Percentiles rank a stretch among this genome's conserved stretches.
These are phyloP conservation scores for Lycaon pictus DNA, from an alignment of 2,113 vertebrate species.

Conservation along the genomic window DNA sequence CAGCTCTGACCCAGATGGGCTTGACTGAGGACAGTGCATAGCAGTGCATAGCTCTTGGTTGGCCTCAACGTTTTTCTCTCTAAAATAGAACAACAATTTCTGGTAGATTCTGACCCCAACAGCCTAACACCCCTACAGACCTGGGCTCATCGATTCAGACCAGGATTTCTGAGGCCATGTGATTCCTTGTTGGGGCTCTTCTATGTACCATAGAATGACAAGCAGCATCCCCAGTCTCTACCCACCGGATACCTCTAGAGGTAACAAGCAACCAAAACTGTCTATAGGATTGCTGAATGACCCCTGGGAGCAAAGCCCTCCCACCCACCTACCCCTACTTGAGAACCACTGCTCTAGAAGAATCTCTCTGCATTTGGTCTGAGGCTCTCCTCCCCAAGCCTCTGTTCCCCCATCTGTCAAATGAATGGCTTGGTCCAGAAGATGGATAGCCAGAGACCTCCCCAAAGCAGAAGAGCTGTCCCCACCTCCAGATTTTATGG, in stretches of 20 bases:
- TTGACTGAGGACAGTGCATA: neutral
- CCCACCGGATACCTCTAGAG: neutral
- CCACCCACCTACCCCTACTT: neutral
- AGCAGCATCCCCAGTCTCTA: neutral
- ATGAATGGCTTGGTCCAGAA: neutral
- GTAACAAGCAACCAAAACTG: neutral
- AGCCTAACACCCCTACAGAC: neutral
- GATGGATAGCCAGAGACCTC: neutral
- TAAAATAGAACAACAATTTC: neutral
- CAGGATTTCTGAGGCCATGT: neutral
- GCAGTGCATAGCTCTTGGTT: neutral
- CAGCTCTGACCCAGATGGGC: neutral
- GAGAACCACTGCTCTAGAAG: neutral
- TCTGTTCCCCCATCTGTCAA: slow-evolving; percentile 7
- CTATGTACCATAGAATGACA: neutral
- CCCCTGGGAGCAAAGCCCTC: neutral
- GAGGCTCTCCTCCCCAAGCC: neutral
- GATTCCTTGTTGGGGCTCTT: neutral
- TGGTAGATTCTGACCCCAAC: neutral
- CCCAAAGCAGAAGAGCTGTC: neutral
- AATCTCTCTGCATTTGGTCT: neutral
- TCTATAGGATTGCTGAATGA: neutral
- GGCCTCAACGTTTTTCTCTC: neutral
- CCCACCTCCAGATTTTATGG: neutral
- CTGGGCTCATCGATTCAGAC: neutral